Conservation (phyloP, 2,797 vertebrate species). For the Macropodus opercularis region DNA sequence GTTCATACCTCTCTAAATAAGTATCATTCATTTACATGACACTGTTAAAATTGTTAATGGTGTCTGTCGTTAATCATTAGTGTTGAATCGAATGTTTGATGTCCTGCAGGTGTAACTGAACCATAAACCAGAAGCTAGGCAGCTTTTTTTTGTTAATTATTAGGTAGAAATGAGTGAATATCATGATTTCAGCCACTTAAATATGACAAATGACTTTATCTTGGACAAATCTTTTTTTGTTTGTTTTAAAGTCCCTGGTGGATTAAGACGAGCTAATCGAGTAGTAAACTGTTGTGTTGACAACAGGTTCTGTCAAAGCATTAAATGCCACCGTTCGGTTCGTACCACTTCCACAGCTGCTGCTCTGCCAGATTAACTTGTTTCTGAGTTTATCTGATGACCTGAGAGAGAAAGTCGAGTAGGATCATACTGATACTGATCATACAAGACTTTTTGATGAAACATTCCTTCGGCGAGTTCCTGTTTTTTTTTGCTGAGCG, state of each 20-base stretch:
- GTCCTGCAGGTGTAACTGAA: constrained; percentile 1
- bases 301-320: not conserved
- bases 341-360: not conserved
- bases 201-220: not conserved
- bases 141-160: too few relatives aligned
- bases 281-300: not conserved
- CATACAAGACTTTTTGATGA: constrained; percentile 54
- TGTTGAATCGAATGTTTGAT: not conserved
- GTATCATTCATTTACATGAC: not conserved
- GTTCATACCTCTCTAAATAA: not conserved
- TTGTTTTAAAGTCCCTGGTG: not conserved
- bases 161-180: not conserved
- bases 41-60: not conserved
- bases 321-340: too few relatives aligned
- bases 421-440: too few relatives aligned
- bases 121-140: too few relatives aligned
- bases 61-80: too few relatives aligned
- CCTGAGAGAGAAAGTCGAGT: constrained; percentile 4
- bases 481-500: constrained; percentile 63
- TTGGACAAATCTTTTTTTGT: too few relatives aligned
- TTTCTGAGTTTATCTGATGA: constrained; percentile 2
- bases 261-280: not conserved
- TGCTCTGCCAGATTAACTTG: not conserved
- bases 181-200: not conserved
- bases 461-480: constrained; percentile 67